Evolutionary conservation across 2,888 invertebrate species (phyloP), one percentile per base, ranked within the genome.

Genomic region (Campoplex nolae): DNA sequence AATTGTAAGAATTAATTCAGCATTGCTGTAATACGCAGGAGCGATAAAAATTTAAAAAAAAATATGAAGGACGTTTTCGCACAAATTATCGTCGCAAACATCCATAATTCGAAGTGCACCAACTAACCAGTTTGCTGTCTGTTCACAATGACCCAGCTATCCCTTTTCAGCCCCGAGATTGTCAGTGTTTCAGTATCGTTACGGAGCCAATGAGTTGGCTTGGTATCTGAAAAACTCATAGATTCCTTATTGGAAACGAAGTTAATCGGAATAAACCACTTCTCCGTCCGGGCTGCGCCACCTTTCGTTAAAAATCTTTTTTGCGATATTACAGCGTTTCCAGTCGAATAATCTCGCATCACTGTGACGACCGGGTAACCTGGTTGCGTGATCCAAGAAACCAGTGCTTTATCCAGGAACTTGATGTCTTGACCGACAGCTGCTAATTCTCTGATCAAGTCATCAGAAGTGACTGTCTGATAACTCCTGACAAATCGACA

Each of bases 141-240:
- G 90, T 97, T 97, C 35, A 96, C 90, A 70, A 97, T 95, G 84
- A 95, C 95, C 97, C 97, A 97, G 0, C 95, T 93, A 0, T 95
- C 93, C 0, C 92, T 73, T 0, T 93, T 87, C 0, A 95, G 83
- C n/a, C 94, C 95, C 2, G 16, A 93, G 93, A 95, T 90, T 0
- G 90, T 81, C 0, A 94, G 94, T 28, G 82, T 83, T 1, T 90
- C 91, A 0, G 3, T 6, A 6, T 38, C 38, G 6, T 91, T 84
- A 0, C 92, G 91, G 0, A 96, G 88, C 96, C 96, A 96, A 0
- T 88, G 88, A 7, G 93, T 92, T 0, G 96, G 95, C 1, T 92
- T 93, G 18, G 96, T 96, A 68, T 95, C 93, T 0, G 88, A 68
- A 91, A 96, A 96, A 81, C 95, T 91, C 11, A 91, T 4, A 18